These are phyloP conservation scores for Ennomos fuscantarius DNA, from an alignment of 2,888 invertebrate species.

Conservation along the genomic window DNA sequence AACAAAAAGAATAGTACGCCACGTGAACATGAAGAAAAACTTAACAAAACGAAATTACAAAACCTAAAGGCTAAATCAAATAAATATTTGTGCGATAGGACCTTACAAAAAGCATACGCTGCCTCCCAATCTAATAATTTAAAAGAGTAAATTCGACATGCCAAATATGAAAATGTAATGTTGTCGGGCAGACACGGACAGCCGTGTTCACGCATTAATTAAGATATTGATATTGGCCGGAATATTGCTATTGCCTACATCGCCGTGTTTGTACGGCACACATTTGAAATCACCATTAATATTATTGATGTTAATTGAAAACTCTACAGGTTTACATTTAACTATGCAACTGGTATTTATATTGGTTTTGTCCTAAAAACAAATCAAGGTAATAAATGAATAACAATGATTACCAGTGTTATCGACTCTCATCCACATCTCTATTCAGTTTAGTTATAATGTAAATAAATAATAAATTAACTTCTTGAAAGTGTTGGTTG, in stretches of 20 bases:
- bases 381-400: neutral
- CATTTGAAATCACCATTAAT: slow-evolving; percentile 29
- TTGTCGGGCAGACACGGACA: slow-evolving; percentile 48
- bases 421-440: neutral
- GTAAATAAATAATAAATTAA: too few species aligned
- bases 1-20: too few species aligned
- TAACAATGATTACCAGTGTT: slow-evolving; percentile 4
- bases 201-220: slow-evolving; percentile 79
- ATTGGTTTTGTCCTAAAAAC: slow-evolving; percentile 9
- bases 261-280: slow-evolving; percentile 30
- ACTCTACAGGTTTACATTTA: slow-evolving; percentile 14
- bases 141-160: slow-evolving; percentile 41
- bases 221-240: slow-evolving; percentile 35
- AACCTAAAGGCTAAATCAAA: neutral
- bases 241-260: slow-evolving; percentile 29
- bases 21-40: too few species aligned
- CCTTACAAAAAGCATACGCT: neutral
- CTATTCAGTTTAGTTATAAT: too few species aligned
- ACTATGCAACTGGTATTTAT: slow-evolving; percentile 8
- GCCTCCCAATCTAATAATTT: slow-evolving; percentile 22
- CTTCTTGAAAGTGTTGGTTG: too few species aligned
- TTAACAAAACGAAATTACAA: too few species aligned
- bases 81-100: neutral
- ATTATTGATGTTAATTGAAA: slow-evolving; percentile 24
- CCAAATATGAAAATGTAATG: slow-evolving; percentile 62